These are phyloP conservation scores for Mungos mungo DNA, from an alignment of 2,113 vertebrate species.

Conservation along the genomic window DNA sequence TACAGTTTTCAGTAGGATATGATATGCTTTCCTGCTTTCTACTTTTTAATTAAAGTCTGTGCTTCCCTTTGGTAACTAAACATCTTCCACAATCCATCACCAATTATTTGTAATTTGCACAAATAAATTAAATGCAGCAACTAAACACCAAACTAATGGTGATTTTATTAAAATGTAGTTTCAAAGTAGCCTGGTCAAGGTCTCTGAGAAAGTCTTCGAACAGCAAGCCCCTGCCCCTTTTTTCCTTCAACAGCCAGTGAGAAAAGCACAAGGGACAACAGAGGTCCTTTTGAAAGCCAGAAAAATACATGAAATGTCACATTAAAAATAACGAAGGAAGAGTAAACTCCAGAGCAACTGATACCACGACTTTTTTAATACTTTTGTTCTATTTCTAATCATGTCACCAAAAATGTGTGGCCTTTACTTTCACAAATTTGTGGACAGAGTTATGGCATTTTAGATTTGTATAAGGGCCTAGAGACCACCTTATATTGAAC, in stretches of 20 bases:
- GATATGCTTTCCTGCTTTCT: not conserved
- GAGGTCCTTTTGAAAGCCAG: not conserved
- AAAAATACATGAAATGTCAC: not conserved
- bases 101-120: conserved; percentile 6
- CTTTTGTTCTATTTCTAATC: not conserved
- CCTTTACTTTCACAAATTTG: not conserved
- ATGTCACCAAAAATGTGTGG: not conserved
- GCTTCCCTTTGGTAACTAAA: conserved; percentile 24
- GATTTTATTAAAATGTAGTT: not conserved
- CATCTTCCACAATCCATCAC: not conserved
- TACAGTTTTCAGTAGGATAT: not conserved
- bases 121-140: not conserved
- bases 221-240: fast-evolving
- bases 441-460: not conserved
- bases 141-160: not conserved
- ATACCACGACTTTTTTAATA: not conserved
- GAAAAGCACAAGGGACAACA: not conserved
- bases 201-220: not conserved
- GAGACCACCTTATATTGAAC: not conserved
- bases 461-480: not conserved
- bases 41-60: not conserved
- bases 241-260: not conserved
- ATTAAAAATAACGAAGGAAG: not conserved
- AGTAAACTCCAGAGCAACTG: not conserved
- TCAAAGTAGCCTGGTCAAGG: not conserved